Base-by-base conservation (phyloP, 35 echinoderm and acorn worm genomes). In the Apostichopus californicus region DNA sequence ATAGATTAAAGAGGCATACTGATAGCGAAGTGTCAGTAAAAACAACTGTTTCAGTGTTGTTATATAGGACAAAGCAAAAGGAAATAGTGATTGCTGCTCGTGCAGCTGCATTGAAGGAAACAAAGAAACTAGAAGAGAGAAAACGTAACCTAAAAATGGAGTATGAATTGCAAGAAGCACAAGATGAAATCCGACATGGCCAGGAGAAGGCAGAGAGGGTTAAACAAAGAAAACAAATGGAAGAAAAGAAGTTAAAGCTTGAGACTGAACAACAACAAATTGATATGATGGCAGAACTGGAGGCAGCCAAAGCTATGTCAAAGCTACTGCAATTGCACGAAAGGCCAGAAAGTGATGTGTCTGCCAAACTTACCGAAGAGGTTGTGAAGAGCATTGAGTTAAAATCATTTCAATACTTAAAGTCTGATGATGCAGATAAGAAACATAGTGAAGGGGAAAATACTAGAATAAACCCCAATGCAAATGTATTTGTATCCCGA, bases 11-110 rank as follows among this genome's bases (percentile, higher is more conserved):
- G 24, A 25, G 24, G 24, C 24, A 25, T 25, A 25, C 24, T 25
- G 24, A 25, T 25, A 25, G 24, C 1, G 24, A 25, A 25, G 24
- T 25, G 24, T 25, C 24, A 25, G 24, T 25, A 25, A 25, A 25
- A 25, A 25, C 24, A 25, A 25, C 24, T 25, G 24, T 25, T 25
- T 25, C 24, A 25, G 24, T 25, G 24, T 25, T 25, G 24, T 25
- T 25, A 25, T 84, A 84, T 55, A 88, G 64, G 70, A 28, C 86
- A 14, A 60, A 66, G 57, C 15, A 66, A 52, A 88, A 88, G 54
- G 87, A 75, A 90, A 90, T 90, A 75, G 87, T 77, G 57, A 10
- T 90, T 7, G 87, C 65, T 12, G 72, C 87, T 25, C 23, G 55
- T 18, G 87, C 87, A 17, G 87, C 64, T 24, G 61, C 24, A 71